phyloP scores from a whole-genome alignment of 2,888 invertebrate genomes.

The Glyphotaelius pellucidus region DNA sequence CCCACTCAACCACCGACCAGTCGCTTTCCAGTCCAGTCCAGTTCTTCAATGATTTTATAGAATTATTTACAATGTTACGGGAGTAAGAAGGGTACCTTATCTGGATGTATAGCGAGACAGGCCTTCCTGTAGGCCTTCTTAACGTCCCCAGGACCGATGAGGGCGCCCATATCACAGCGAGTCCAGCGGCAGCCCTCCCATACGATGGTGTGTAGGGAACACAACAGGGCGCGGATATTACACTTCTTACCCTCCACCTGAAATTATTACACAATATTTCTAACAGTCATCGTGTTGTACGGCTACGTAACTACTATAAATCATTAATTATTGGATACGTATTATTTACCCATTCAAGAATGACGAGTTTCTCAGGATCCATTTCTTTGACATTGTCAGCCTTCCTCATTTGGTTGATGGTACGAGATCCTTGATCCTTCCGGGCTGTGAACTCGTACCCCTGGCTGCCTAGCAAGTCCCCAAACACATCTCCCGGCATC shows the following conservation, averaged over 20 bases:
- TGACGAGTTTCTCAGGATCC: conserved; percentile 94
- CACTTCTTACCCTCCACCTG: conserved; percentile 97
- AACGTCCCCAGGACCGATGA: conserved; percentile 94
- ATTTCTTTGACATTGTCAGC: conserved; percentile 89
- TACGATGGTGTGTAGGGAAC: conserved; percentile 94
- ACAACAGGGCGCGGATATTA: conserved; percentile 96
- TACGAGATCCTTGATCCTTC: conserved; percentile 87
- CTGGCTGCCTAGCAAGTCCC: conserved; percentile 93
- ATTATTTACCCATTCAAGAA: conserved; percentile 85
- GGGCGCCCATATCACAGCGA: conserved; percentile 95
- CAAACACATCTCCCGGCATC: conserved; percentile 87
- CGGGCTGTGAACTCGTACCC: conserved; percentile 89
- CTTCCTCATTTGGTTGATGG: conserved; percentile 95
- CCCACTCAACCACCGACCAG: too few relatives aligned
- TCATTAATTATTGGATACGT: neutral
- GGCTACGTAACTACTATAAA: neutral
- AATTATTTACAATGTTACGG: neutral
- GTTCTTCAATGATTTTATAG: too few relatives aligned
- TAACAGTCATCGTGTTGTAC: neutral
- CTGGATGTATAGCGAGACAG: conserved; percentile 98
- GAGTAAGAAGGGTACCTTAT: conserved; percentile 84
- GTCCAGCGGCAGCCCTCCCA: conserved; percentile 97
- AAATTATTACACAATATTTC: conserved; percentile 54
- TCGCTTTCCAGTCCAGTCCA: too few relatives aligned
- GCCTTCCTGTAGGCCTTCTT: conserved; percentile 97